These are phyloP conservation scores for Cosmia pyralina DNA, from an alignment of 2,888 invertebrate genomes.

Conservation along the genomic window DNA sequence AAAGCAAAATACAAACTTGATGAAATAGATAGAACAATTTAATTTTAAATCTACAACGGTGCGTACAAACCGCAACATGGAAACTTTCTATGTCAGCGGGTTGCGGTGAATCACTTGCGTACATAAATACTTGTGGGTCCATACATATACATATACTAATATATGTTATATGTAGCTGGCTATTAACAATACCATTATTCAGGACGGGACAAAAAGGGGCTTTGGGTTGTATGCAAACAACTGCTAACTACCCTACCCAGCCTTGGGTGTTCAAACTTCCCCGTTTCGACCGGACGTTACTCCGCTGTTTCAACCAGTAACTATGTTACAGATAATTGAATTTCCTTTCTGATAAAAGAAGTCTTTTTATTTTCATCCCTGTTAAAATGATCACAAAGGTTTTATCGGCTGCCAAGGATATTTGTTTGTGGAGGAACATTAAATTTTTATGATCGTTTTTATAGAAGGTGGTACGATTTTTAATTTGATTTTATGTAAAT, in stretches of 20 bases:
- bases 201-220: slow-evolving; percentile 58
- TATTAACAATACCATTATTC: slow-evolving; percentile 59
- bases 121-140: slow-evolving; percentile 33
- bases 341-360: slow-evolving; percentile 63
- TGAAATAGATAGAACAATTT: slow-evolving; percentile 26
- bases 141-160: slow-evolving; percentile 7
- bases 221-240: slow-evolving; percentile 78
- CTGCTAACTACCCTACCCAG: slow-evolving; percentile 67
- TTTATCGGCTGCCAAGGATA: slow-evolving; percentile 44
- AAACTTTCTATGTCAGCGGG: slow-evolving; percentile 53
- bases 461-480: not conserved
- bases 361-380: slow-evolving; percentile 50
- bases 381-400: slow-evolving; percentile 38
- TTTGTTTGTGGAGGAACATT: slow-evolving; percentile 39
- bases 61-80: slow-evolving; percentile 38
- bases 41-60: slow-evolving; percentile 31
- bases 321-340: slow-evolving; percentile 75
- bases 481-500: slow-evolving; percentile 9
- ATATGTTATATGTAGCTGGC: slow-evolving; percentile 26
- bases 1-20: slow-evolving; percentile 2
- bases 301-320: slow-evolving; percentile 67
- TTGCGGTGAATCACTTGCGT: slow-evolving; percentile 46
- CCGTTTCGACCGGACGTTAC: slow-evolving; percentile 68
- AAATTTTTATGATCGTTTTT: slow-evolving; percentile 33
- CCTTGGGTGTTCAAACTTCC: slow-evolving; percentile 63